Conservation (phyloP, 2,797 vertebrate genomes). For the Denticeps clupeoides region DNA sequence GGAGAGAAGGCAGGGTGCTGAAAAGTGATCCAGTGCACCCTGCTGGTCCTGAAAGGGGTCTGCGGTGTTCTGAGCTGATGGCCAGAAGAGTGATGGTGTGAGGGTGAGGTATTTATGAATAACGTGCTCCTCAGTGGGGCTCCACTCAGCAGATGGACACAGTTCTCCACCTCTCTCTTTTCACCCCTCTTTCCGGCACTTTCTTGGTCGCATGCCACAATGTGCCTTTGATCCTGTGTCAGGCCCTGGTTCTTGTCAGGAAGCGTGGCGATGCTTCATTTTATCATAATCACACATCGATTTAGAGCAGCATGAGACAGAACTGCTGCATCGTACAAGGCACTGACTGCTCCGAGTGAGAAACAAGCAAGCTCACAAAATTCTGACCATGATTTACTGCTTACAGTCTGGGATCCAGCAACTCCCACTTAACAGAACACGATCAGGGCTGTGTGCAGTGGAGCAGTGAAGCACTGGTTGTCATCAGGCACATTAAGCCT, state of each 20-base stretch:
- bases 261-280: slow-evolving; percentile 4
- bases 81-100: too few relatives aligned
- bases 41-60: too few relatives aligned
- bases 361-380: background rate
- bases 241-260: slow-evolving; percentile 21
- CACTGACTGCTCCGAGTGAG: background rate
- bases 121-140: too few relatives aligned
- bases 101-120: too few relatives aligned
- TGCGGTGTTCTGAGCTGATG: too few relatives aligned
- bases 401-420: background rate
- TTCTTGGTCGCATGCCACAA: slow-evolving; percentile 14
- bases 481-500: slow-evolving; percentile 1
- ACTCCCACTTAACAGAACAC: background rate
- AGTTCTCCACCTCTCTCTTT: background rate
- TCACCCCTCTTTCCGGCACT: slow-evolving; percentile 3
- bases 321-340: background rate
- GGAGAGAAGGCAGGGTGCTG: too few relatives aligned
- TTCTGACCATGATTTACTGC: background rate
- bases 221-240: slow-evolving; percentile 25
- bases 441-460: background rate
- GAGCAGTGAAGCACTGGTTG: background rate
- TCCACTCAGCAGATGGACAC: too few relatives aligned
- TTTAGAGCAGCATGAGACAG: slow-evolving; percentile 6
- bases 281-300: slow-evolving; percentile 16
- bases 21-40: too few relatives aligned